Evolutionary conservation across 37 sponge, comb jelly and placozoan species (phyloP), one percentile per base, ranked within the genome.

Genomic region (Cliona cf. orientalis): DNA sequence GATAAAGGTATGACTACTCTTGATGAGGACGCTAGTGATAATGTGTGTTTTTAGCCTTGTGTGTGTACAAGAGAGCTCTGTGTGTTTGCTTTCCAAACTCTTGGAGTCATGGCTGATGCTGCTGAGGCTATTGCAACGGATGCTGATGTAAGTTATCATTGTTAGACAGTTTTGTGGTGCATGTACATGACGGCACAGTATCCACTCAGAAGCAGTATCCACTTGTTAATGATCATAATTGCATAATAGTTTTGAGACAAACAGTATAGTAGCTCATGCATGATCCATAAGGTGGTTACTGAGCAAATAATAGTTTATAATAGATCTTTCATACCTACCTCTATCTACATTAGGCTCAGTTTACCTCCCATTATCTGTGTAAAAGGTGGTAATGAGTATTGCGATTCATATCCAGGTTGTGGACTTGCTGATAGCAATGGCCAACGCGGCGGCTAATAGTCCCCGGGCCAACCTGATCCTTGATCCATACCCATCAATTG

Each of bases 61-160:
- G 95, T 94, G 34, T 94, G 95, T 58, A 77, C 88, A 19, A 63
- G 95, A 38, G 91, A 90, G 28, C 80, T 94, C 55, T 94, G 95
- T 75, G 84, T 86, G 60, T 94, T 94, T 83, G 91, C 90, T 26
- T 94, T 89, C 58, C 95, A 94, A 69, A 86, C 89, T 21, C 91
- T 94, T 36, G 91, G 91, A 34, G 95, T 94, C 14, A 94, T 94
- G 95, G 87, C 91, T 42, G 95, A 94, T 74, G 91, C 84, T 42
- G 95, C 95, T 21, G 95, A 94, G 12, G 78, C 79, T 17, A 80
- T 94, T 38, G 90, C 95, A 3, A 86, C 88, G 31, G 91, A 87
- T 60, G 76, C 78, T 34, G 80, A 87, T 72, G 92, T 86, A 39
- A 69, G 91, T 66, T 1, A 14, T 31, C 7, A 26, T n/a, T n/a